A percentile compares a stretch with the other conserved stretches of the same genome.
These are phyloP conservation scores for Protaetia brevitarsis DNA, from an alignment of 1,140 invertebrate species.

Conservation along the genomic window DNA sequence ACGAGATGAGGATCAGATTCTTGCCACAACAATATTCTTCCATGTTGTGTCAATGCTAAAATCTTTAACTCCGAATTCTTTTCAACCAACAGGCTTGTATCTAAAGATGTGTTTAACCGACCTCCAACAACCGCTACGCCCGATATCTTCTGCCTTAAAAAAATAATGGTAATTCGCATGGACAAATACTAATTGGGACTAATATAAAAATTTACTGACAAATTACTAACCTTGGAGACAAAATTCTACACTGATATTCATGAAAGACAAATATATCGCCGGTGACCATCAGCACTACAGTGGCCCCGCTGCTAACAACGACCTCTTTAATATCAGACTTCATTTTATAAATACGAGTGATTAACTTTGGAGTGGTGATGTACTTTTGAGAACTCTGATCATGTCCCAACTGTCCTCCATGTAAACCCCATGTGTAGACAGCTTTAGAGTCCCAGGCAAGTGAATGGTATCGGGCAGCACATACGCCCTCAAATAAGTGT, in stretches of 20 bases:
- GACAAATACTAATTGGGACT: not conserved
- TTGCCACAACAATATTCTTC: constrained; percentile 66
- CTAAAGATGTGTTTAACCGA: constrained; percentile 50
- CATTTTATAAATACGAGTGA: constrained; percentile 32
- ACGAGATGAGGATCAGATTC: constrained; percentile 58
- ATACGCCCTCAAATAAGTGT: constrained; percentile 52
- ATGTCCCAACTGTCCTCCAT: constrained; percentile 71
- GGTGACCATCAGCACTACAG: constrained; percentile 60
- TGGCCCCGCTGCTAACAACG: constrained; percentile 64
- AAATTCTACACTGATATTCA: constrained; percentile 66
- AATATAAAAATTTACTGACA: no score
- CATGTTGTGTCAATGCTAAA: constrained; percentile 57
- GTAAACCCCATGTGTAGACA: constrained; percentile 67
- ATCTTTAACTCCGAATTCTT: constrained; percentile 56
- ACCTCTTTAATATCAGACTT: constrained; percentile 47
- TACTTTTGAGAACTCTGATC: constrained; percentile 41
- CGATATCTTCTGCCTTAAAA: constrained; percentile 16
- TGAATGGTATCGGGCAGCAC: constrained; percentile 64
- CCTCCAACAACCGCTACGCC: constrained; percentile 51
- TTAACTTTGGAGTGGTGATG: constrained; percentile 36
- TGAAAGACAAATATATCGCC: constrained; percentile 70
- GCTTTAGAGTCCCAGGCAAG: constrained; percentile 60
- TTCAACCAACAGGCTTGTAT: constrained; percentile 49
- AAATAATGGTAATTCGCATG: not conserved
- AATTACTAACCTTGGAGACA: constrained; percentile 58